Conservation (phyloP, 92 coral and sea anemone genomes). For the Heteractis magnifica region DNA sequence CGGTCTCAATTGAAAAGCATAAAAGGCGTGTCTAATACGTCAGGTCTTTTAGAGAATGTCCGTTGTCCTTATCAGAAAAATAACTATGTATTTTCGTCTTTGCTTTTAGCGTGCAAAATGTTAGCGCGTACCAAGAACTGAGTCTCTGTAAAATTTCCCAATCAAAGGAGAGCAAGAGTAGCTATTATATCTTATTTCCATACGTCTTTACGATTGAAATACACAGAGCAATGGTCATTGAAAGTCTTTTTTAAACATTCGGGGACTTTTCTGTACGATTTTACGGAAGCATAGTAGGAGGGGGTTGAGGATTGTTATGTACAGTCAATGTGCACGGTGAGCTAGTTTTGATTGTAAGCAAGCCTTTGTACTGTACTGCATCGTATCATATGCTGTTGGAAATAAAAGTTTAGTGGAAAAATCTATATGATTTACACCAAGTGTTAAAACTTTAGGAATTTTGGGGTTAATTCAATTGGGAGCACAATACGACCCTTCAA, state of each 20-base stretch:
- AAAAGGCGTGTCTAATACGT: not conserved
- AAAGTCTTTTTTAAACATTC: not conserved
- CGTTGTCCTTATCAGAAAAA: not conserved
- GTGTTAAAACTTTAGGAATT: not conserved
- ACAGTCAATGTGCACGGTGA: not conserved
- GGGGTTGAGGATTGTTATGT: not conserved
- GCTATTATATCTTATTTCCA: not conserved
- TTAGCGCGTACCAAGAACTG: not conserved
- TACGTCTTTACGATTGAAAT: not conserved
- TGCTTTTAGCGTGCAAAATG: not conserved
- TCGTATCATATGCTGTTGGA: not conserved
- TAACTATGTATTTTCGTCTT: not conserved
- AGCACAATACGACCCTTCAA: too few species aligned
- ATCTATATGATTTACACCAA: not conserved
- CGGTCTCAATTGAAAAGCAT: not conserved
- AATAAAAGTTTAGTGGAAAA: not conserved
- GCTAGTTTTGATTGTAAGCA: not conserved
- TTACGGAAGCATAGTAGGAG: not conserved
- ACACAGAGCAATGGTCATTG: not conserved
- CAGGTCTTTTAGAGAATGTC: not conserved
- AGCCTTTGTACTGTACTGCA: not conserved
- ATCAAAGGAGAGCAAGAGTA: not conserved
- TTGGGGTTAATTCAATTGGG: too few species aligned
- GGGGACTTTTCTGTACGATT: not conserved
- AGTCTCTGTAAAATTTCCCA: not conserved